phyloP scores from a whole-genome alignment of 2,797 vertebrate species.

The Semaprochilodus insignis region DNA sequence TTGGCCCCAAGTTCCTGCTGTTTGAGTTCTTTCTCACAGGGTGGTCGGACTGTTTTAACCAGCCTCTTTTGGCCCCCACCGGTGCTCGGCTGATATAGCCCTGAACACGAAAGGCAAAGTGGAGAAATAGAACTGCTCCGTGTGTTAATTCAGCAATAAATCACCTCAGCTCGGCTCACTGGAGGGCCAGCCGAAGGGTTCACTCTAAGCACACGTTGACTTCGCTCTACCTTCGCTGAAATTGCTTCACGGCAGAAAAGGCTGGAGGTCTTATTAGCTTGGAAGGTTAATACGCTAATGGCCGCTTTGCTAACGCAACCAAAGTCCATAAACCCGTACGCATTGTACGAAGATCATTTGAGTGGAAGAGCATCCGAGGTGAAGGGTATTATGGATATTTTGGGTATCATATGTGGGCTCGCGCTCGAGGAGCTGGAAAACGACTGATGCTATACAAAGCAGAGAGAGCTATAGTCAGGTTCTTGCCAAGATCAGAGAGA shows the following conservation, averaged over 20 bases:
- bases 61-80: not conserved
- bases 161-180: conserved; percentile 41
- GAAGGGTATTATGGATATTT: not conserved
- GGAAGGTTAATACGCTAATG: conserved; percentile 4
- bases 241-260: conserved; percentile 40
- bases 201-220: conserved; percentile 39
- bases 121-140: conserved; percentile 51
- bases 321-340: not conserved
- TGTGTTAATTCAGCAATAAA: conserved; percentile 62
- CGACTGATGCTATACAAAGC: not conserved
- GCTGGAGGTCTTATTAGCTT: conserved; percentile 14
- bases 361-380: not conserved
- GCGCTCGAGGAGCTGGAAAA: not conserved
- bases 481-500: conserved; percentile 5
- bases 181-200: conserved; percentile 32
- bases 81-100: not conserved
- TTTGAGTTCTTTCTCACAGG: not conserved
- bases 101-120: conserved; percentile 19
- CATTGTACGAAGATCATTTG: not conserved
- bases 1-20: not conserved
- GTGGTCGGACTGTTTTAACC: conserved; percentile 26
- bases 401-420: not conserved
- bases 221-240: conserved; percentile 35
- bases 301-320: not conserved
- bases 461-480: not conserved